A percentile compares a stretch with the other conserved stretches of the same genome.
These are phyloP conservation scores for Synergus umbraculus DNA, from an alignment of 2,888 invertebrate genomes.

Conservation along the genomic window DNA sequence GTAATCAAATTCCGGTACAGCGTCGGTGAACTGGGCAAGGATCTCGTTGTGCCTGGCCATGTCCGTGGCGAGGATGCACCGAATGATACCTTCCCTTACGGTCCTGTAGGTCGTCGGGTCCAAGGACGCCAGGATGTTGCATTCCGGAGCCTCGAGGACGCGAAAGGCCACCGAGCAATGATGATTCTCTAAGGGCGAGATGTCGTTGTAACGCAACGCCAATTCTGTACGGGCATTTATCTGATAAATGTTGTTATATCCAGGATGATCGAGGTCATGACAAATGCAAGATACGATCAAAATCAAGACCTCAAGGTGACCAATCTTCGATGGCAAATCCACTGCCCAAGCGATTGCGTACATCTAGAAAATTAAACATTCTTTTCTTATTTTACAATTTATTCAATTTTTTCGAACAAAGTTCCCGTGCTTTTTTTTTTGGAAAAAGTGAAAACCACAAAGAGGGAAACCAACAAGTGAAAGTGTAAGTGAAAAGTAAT, in stretches of 20 bases:
- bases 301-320: conserved; percentile 87
- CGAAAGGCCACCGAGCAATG: conserved; percentile 92
- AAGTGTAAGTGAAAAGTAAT: no score
- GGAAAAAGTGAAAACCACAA: no score
- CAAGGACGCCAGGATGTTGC: conserved; percentile 87
- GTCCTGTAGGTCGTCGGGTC: conserved; percentile 81
- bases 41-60: conserved; percentile 90
- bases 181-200: conserved; percentile 91
- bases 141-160: conserved; percentile 87
- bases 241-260: conserved; percentile 88
- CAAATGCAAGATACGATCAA: conserved; percentile 89
- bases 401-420: no score
- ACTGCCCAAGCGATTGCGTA: conserved; percentile 88
- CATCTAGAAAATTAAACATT: conserved; percentile 80
- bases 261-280: conserved; percentile 89
- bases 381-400: background rate
- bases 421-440: no score
- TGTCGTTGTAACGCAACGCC: conserved; percentile 91
- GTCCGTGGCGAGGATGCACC: conserved; percentile 87
- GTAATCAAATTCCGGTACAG: conserved; percentile 83
- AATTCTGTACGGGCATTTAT: conserved; percentile 91
- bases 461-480: no score
- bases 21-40: conserved; percentile 84
- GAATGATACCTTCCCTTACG: conserved; percentile 88
- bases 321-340: conserved; percentile 84